These are phyloP conservation scores for Xylophagus ater DNA, from an alignment of 2,888 invertebrate genomes.

Conservation along the genomic window DNA sequence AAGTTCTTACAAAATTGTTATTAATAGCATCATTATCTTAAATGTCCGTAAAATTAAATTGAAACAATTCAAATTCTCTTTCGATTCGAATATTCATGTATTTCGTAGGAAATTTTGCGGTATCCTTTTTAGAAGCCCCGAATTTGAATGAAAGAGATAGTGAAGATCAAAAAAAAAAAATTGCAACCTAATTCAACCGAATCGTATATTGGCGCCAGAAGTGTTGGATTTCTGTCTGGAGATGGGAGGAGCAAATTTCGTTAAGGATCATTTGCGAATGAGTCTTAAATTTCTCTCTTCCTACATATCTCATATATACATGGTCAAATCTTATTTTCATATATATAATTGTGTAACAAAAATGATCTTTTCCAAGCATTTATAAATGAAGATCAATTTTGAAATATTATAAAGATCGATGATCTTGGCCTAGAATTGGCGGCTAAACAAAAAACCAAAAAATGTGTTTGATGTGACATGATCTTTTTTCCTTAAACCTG, in stretches of 20 bases:
- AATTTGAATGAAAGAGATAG: too few species aligned
- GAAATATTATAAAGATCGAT: conserved; percentile 9
- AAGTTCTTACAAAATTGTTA: too few species aligned
- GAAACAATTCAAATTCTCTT: conserved; percentile 6
- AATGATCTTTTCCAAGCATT: too few species aligned
- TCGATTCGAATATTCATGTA: too few species aligned
- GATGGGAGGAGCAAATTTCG: conserved; percentile 15
- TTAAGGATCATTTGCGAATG: conserved; percentile 18
- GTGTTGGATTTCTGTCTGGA: conserved; percentile 17
- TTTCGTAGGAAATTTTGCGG: neutral
- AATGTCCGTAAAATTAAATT: conserved; percentile 17
- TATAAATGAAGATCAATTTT: conserved; percentile 5
- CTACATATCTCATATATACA: too few species aligned
- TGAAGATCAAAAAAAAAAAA: neutral
- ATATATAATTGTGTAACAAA: too few species aligned
- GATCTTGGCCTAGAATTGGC: too few species aligned
- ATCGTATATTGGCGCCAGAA: conserved; percentile 15
- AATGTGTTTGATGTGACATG: conserved; percentile 12
- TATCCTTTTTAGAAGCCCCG: neutral
- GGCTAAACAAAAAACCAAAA: too few species aligned
- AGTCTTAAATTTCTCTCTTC: too few species aligned
- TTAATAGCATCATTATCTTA: conserved; percentile 15
- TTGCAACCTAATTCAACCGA: conserved; percentile 2
- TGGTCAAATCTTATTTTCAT: too few species aligned
- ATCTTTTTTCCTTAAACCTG: conserved; percentile 2